Evolutionary conservation across 2,113 vertebrate genomes (phyloP), one percentile per base, ranked within the genome.

Genomic region (Pedetes capensis): DNA sequence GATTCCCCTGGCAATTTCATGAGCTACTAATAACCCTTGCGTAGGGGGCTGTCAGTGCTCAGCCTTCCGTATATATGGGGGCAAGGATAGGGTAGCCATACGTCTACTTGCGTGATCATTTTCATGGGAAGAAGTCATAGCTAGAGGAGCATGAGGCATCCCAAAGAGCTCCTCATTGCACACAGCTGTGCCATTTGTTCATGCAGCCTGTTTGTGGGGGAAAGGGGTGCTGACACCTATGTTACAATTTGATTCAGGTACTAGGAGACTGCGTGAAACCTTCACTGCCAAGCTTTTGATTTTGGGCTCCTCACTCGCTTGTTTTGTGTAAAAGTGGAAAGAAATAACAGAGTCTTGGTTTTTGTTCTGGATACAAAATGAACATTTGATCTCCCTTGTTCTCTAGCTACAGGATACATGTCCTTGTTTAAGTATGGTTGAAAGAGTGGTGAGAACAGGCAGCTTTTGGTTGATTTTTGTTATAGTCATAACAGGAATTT

Each of bases 91-190:
- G 7, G 8, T 69, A 92, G 87, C 39, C 16, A 2, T 61, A 25
- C 87, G 57, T 78, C 17, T n/a, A 80, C 59, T 76, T 66, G 75
- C 47, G 84, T 74, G 34, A 32, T 95, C 37, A 25, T 87, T 64
- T 96, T 78, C 71, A 63, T 63, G 18, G 87, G 89, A 85, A 81
- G 49, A 94, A 84, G 75, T 95, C 83, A 74, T 92, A 92, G 83
- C 83, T 84, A 87, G 75, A 96, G 90, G 85, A 89, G 49, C 87
- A 64, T 7, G 2, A 85, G 72, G 34, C 4, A 1, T 75, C 81
- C 80, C 87, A 49, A 42, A 57, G 51, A 51, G 4, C 42, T 69
- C 42, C n/a, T 84, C 89, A 49, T 8, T 85, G 57, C 66, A 55
- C 3, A 5, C 37, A 90, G 55, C 87, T 85, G 22, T 89, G 32